Percentiles rank a stretch among this genome's conserved stretches.
Evolutionary conservation across 2,888 invertebrate genomes (phyloP).

Genomic region (Heliconius ethilla): DNA sequence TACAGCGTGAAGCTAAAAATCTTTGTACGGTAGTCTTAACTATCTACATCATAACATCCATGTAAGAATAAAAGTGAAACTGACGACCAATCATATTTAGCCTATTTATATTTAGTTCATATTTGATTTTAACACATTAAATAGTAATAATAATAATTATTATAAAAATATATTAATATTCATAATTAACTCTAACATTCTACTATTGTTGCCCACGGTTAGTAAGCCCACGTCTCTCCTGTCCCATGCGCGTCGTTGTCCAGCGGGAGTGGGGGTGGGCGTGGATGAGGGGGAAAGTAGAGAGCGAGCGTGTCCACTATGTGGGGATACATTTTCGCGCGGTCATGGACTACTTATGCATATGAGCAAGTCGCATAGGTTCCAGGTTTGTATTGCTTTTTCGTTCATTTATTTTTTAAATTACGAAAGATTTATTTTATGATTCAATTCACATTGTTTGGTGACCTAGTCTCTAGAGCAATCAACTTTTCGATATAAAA

Average conservation of each 20-base stretch:
- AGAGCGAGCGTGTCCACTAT: constrained; percentile 58
- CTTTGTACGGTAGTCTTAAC: no score
- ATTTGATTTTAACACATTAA: no score
- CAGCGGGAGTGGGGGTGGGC: constrained; percentile 55
- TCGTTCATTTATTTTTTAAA: constrained; percentile 40
- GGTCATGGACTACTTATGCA: constrained; percentile 65
- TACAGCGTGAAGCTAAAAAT: no score
- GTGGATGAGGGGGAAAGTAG: constrained; percentile 56
- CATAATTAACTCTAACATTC: background rate
- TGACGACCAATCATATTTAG: no score
- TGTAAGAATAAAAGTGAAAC: no score
- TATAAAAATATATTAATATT: background rate
- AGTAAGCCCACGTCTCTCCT: constrained; percentile 68
- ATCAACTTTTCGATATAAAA: no score
- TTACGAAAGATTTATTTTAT: no score
- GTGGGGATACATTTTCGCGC: constrained; percentile 63
- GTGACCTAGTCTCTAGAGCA: no score
- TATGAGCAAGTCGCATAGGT: constrained; percentile 55
- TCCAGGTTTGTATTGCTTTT: background rate
- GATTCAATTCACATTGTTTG: no score
- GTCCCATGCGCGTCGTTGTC: constrained; percentile 59
- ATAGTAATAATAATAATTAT: no score
- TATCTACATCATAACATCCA: no score
- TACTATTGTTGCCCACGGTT: background rate
- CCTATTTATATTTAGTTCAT: no score